A percentile compares a stretch with the other conserved stretches of the same genome.
Conservation (phyloP, 2,797 vertebrate species). For the Stomatorhinus walkeri region DNA sequence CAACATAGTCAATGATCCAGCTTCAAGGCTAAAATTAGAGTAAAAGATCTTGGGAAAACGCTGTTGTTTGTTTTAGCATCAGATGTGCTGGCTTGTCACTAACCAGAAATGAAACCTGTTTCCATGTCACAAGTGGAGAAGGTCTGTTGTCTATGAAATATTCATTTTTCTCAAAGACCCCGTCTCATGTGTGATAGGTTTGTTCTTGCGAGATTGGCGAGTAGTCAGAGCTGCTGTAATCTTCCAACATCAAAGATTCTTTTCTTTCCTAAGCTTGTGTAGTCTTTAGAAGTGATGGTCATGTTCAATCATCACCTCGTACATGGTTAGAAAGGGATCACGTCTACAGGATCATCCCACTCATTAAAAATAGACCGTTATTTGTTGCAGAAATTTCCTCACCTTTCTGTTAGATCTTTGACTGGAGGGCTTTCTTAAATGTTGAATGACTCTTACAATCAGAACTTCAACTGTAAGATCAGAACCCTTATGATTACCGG, state of each 20-base stretch:
- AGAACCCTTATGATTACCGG: not conserved
- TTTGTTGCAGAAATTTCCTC: constrained; percentile 13
- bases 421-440: constrained; percentile 3
- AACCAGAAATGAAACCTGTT: not conserved
- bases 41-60: not conserved
- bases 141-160: constrained; percentile 46
- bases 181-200: constrained; percentile 55
- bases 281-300: constrained; percentile 56
- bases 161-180: constrained; percentile 43
- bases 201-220: constrained; percentile 50
- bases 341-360: constrained; percentile 42
- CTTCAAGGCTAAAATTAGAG: not conserved
- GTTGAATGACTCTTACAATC: not conserved
- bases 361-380: constrained; percentile 46
- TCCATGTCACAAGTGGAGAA: constrained; percentile 17
- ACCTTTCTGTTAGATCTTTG: not conserved
- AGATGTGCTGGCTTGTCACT: not conserved
- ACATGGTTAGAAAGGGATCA: constrained; percentile 47
- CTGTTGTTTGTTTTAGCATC: not conserved
- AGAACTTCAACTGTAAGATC: constrained; percentile 20
- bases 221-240: constrained; percentile 48
- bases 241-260: constrained; percentile 57
- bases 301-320: constrained; percentile 53
- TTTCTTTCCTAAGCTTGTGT: constrained; percentile 50
- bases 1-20: not conserved